Evolutionary conservation across 2,113 vertebrate genomes (phyloP), one percentile per base, ranked within the genome.

Genomic region (Malurus elegans): DNA sequence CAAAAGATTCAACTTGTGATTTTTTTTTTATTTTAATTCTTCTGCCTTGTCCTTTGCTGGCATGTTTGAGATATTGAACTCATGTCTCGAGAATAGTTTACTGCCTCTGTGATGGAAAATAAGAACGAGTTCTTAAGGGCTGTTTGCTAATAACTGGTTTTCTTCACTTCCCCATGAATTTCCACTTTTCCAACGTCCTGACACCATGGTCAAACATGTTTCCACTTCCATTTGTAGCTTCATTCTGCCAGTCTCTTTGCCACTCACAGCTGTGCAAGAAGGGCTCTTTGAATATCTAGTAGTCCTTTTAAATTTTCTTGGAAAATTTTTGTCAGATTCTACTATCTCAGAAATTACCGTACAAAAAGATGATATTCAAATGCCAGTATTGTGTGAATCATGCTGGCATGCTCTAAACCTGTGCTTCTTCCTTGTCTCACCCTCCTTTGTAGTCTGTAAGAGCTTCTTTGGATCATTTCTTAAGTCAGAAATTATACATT

Each of bases 21-120:
- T 71, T 92, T 28, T 34, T 56, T 76, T 51, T 38, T 19, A 45
- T 42, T 72, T 11, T 50, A 15, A 32, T 72, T 60, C 62, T 51
- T 12, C 9, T 32, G 60, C 64, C 12, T 85, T 82, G 40, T 71
- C 50, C 42, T 91, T 92, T 85, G 87, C 94, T 97, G 94, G 87
- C 54, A 73, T 76, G 6, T 95, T 96, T 92, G 94, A 90, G 87
- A 47, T 79, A 79, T 6, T 90, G 82, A 51, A 64, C 54, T 88
- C 34, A 71, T 40, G 24, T 70, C 29, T 88, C 51, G 69, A 83
- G 47, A 92, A 66, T 61, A 66, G 69, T 66, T 75, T 87, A 91
- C 70, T 95, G 36, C 80, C 57, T 95, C 69, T 91, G 7, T 88
- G 81, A 65, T 90, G 87, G 70, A 79, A 95, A 95, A 78, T 72